Percentiles rank a stretch among this genome's conserved stretches.
Conservation (phyloP, 2,113 vertebrate species). For the Genyomyrus donnyi region DNA sequence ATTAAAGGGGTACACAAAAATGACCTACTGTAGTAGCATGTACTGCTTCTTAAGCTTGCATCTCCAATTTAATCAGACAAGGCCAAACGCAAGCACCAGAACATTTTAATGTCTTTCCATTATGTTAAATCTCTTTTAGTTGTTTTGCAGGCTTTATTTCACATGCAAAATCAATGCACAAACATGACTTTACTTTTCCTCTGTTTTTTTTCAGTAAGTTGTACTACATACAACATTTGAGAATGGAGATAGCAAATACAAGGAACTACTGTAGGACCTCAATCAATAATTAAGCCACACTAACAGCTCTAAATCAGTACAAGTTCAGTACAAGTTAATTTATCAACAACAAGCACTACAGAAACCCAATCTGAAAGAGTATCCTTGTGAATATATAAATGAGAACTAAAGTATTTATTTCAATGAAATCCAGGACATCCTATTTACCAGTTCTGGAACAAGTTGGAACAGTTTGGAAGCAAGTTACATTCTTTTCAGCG, state of each 20-base stretch:
- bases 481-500: neutral
- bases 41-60: neutral
- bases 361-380: neutral
- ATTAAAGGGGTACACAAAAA: neutral
- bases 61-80: neutral
- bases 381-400: neutral
- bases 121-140: neutral
- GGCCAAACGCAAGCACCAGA: neutral
- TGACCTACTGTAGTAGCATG: neutral
- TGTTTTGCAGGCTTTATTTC: neutral
- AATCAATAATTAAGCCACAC: neutral
- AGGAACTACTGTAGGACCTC: neutral
- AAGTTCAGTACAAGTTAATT: neutral
- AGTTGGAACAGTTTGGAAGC: neutral
- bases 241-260: neutral
- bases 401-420: neutral
- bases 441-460: neutral
- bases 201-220: neutral
- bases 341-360: neutral
- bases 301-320: neutral
- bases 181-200: neutral
- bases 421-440: neutral
- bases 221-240: neutral
- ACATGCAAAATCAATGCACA: neutral
- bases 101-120: neutral